Conservation (phyloP, 2,797 vertebrate genomes). For the Pteropus rufus region DNA sequence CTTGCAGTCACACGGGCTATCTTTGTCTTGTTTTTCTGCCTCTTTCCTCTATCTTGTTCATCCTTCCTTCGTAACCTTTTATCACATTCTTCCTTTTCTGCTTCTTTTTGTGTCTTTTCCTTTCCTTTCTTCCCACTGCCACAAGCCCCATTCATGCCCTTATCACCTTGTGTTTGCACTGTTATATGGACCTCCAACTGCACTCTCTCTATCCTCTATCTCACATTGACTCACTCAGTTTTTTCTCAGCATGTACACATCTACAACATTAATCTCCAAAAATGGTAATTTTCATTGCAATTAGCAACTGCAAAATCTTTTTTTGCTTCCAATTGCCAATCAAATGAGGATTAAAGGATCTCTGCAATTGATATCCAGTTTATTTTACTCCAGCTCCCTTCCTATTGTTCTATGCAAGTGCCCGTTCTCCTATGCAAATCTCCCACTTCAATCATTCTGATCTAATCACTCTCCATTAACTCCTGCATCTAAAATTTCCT, state of each 20-base stretch:
- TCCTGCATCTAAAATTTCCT: neutral
- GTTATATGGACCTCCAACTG: neutral
- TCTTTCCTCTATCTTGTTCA: neutral
- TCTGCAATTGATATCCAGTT: neutral
- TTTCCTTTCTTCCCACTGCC: neutral
- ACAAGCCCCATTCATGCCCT: neutral
- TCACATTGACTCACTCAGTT: neutral
- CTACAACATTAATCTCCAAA: neutral
- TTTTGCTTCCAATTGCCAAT: neutral
- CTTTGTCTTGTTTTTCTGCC: neutral
- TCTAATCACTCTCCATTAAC: neutral
- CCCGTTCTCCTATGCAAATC: neutral
- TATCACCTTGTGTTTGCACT: neutral
- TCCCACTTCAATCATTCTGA: neutral
- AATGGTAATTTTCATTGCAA: neutral
- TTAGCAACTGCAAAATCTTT: neutral
- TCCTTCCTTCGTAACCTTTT: neutral
- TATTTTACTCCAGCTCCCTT: neutral
- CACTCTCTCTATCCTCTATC: neutral
- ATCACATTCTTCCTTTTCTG: neutral
- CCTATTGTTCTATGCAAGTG: neutral
- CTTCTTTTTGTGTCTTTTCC: neutral
- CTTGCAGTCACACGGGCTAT: accelerated
- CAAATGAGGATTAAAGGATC: neutral
- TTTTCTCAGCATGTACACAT: neutral